Evolutionary conservation across 2,888 invertebrate species (phyloP).

Genomic region (Julus scanicus): DNA sequence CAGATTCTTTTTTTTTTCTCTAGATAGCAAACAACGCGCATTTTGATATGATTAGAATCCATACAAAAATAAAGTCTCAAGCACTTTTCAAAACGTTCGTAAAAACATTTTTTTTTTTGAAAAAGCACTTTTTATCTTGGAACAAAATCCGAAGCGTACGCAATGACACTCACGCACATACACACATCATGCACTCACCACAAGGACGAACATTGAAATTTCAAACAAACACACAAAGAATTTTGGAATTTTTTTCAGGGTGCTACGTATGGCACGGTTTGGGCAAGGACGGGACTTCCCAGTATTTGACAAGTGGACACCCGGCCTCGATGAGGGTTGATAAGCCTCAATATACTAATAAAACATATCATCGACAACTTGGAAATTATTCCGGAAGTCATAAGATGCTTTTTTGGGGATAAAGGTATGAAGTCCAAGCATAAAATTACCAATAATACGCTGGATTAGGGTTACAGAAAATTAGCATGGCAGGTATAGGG

Average conservation of each 20-base stretch:
- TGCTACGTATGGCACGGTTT: background rate
- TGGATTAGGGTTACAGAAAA: too few species aligned
- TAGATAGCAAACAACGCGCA: background rate
- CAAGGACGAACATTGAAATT: background rate
- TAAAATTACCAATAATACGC: too few species aligned
- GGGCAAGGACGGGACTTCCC: background rate
- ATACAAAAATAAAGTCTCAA: conserved; percentile 30
- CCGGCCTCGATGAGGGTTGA: background rate
- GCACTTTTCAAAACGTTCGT: background rate
- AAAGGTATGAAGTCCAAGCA: too few species aligned
- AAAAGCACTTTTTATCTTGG: background rate
- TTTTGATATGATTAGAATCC: conserved; percentile 48
- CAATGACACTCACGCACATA: background rate
- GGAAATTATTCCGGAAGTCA: background rate
- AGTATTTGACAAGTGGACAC: background rate
- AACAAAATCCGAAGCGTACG: background rate
- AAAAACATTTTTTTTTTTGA: background rate
- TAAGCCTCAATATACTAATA: background rate
- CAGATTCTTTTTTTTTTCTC: background rate
- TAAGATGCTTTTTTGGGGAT: too few species aligned
- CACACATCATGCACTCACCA: background rate
- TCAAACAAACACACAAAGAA: background rate
- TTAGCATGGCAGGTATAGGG: too few species aligned
- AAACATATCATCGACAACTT: background rate
- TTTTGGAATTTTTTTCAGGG: background rate